A percentile compares a stretch with the other conserved stretches of the same genome.
phyloP scores from a whole-genome alignment of 2,113 vertebrate species.

The Lota lota region DNA sequence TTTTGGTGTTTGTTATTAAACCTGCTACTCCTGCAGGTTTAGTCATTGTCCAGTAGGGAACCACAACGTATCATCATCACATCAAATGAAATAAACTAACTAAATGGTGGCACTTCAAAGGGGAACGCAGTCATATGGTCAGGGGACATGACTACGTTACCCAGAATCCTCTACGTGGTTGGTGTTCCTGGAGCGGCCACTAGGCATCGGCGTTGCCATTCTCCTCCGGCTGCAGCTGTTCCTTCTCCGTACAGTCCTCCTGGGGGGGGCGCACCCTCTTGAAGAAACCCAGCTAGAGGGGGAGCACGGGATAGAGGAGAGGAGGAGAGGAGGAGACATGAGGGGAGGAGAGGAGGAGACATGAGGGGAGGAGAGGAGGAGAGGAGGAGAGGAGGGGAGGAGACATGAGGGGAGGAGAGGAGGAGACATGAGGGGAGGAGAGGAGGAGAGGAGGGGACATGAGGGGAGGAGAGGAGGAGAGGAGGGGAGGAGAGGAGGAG shows the following conservation, averaged over 20 bases:
- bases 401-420: not conserved
- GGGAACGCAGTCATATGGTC: no score
- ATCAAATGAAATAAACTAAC: no score
- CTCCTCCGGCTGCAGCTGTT: conserved; percentile 93
- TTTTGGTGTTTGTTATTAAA: no score
- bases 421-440: no score
- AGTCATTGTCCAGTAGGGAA: no score
- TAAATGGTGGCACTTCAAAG: no score
- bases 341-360: not conserved
- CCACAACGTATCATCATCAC: no score
- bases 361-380: not conserved
- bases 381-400: not conserved
- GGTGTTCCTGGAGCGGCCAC: conserved; percentile 27
- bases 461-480: no score
- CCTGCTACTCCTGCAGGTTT: no score
- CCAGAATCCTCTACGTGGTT: not conserved
- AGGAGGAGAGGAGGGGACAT: no score
- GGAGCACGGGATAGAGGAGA: not conserved
- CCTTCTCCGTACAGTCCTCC: conserved; percentile 88
- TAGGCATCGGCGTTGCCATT: conserved; percentile 91
- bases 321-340: not conserved
- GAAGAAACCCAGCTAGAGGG: conserved; percentile 88
- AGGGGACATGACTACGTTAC: not conserved
- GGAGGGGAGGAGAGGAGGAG: no score
- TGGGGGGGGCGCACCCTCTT: conserved; percentile 94